Base-by-base conservation (phyloP, 2,797 vertebrate species). In the Epinephelus malabaricus region DNA sequence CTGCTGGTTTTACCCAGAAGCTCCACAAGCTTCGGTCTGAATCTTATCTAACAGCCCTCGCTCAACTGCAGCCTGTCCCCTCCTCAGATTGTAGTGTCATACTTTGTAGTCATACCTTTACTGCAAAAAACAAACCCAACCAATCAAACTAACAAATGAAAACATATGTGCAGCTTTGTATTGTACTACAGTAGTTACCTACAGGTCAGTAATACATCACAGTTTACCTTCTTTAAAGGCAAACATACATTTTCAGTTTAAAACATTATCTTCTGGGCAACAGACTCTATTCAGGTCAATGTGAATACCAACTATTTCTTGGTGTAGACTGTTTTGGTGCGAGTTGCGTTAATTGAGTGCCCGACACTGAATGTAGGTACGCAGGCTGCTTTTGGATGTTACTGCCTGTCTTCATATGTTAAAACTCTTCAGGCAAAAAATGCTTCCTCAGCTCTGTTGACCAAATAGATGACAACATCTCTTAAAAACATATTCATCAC, bases 1-100 rank as follows among this genome's bases (percentile, higher is more conserved):
- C 95, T 96, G 95, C 89, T 83, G 68, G 34, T 76, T 85, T 82
- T 78, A 88, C 58, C 69, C 80, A 81, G 76, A 79, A 91, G 80
- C 83, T 81, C 68, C 76, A 69, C 27, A 73, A 84, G 79, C 74
- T 76, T 73, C 11, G 6, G 51, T 76, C 79, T 43, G 73, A 78
- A 65, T 81, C 69, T 73, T 83, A 67, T 79, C 54, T 62, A 83
- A 71, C 68, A 63, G 59, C 49, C 13, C 21, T 71, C 25, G 71
- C 43, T 72, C 17, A 62, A 15, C 34, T 71, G 27, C 59, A 80
- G 63, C 38, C 60, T 46, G 10, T 47, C 14, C 61, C 45, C 45
- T 47, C 34, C 38, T 56, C n/a, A 81, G 13, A 30, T 38, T 66
- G 14, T 56, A 62, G 45, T 40, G 12, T 14, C 21, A 55, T 15